Percentiles rank a stretch among this genome's conserved stretches.
Conservation (phyloP, 2,888 invertebrate genomes). For the Strigamia transsilvanica region DNA sequence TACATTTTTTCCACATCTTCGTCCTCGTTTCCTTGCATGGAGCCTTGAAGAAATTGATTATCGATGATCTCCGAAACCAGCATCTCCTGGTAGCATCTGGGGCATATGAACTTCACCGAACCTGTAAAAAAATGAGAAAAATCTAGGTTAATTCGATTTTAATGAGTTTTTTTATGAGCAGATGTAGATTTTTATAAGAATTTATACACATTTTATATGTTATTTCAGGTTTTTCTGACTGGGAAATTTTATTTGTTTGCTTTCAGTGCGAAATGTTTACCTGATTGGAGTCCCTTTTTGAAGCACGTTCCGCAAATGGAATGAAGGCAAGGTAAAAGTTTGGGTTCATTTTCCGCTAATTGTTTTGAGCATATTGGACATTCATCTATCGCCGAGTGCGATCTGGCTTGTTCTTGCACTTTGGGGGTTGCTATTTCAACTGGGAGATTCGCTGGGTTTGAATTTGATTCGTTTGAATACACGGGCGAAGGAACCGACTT, state of each 20-base stretch:
- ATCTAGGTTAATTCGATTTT: background rate
- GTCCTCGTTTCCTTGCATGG: constrained; percentile 63
- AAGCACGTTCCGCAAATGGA: constrained; percentile 82
- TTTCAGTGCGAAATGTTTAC: constrained; percentile 60
- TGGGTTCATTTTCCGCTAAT: constrained; percentile 71
- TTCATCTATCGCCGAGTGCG: constrained; percentile 60
- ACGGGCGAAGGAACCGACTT: background rate
- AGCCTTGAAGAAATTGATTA: constrained; percentile 82
- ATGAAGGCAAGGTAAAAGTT: constrained; percentile 87
- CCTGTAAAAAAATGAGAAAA: constrained; percentile 59
- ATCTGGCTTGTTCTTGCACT: background rate
- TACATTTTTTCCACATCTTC: background rate
- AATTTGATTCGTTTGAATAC: background rate
- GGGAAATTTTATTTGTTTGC: background rate
- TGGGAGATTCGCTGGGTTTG: background rate
- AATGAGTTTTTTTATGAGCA: background rate
- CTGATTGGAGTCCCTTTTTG: constrained; percentile 67
- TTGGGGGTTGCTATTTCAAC: background rate
- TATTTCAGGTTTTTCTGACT: too few species aligned
- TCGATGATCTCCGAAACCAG: constrained; percentile 79
- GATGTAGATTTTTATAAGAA: too few species aligned
- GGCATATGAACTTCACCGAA: constrained; percentile 70
- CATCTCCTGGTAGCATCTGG: constrained; percentile 77
- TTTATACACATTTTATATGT: too few species aligned
- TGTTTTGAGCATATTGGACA: constrained; percentile 66